Percentiles rank a stretch among this genome's conserved stretches.
These are phyloP conservation scores for Tethya wilhelma DNA, from an alignment of 37 sponge, comb jelly and placozoan genomes.

Conservation along the genomic window DNA sequence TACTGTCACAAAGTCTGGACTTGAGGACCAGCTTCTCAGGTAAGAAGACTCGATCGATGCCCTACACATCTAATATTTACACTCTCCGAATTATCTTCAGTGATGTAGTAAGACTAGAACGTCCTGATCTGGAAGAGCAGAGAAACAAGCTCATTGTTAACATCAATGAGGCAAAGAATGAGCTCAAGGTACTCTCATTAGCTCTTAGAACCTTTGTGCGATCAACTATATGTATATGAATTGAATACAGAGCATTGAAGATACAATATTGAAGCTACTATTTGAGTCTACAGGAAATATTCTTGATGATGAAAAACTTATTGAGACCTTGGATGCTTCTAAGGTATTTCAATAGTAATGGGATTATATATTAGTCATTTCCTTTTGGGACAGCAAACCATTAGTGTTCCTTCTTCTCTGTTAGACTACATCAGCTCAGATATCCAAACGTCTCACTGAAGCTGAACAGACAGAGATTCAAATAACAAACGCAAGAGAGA, in stretches of 20 bases:
- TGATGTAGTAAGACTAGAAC: constrained; percentile 96
- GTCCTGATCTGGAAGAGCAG: constrained; percentile 95
- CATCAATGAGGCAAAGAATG: constrained; percentile 94
- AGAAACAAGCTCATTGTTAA: constrained; percentile 91
- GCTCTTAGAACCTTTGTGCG: background rate
- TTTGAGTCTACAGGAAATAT: constrained; percentile 98
- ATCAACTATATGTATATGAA: background rate
- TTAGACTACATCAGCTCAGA: constrained; percentile 85
- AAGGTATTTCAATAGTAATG: constrained; percentile 57
- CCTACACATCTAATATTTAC: no score
- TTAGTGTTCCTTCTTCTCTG: background rate
- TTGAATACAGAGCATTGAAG: constrained; percentile 81
- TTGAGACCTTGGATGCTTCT: constrained; percentile 88
- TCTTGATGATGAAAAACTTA: constrained; percentile 95
- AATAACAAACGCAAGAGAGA: constrained; percentile 92
- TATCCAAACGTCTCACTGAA: constrained; percentile 85
- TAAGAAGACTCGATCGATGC: background rate
- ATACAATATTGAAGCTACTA: constrained; percentile 90
- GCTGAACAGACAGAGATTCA: constrained; percentile 95
- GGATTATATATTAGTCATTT: background rate
- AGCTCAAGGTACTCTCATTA: constrained; percentile 88
- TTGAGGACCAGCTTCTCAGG: constrained; percentile 98
- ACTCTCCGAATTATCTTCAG: constrained; percentile 25
- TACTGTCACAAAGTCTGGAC: constrained; percentile 95
- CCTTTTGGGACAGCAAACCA: background rate